Evolutionary conservation across 2,888 invertebrate species (phyloP).

Genomic region (Heteropelma amictum): DNA sequence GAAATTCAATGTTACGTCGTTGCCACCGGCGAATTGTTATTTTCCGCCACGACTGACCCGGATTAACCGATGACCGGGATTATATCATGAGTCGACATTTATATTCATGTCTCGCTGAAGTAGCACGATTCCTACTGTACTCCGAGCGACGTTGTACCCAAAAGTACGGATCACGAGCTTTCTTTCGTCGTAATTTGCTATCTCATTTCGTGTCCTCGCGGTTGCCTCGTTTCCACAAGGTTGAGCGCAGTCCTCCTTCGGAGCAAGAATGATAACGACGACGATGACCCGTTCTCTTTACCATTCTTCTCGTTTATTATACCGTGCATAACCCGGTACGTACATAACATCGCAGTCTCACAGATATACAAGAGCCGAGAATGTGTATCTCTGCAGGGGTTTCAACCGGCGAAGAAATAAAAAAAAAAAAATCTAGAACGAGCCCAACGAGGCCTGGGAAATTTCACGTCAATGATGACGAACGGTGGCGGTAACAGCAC

Average conservation of each 20-base stretch:
- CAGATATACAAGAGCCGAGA: slow-evolving; percentile 43
- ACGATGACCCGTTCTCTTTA: slow-evolving; percentile 42
- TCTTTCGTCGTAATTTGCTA: slow-evolving; percentile 32
- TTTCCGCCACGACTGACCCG: slow-evolving; percentile 15
- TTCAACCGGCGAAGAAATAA: slow-evolving; percentile 12
- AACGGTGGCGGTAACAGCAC: not conserved
- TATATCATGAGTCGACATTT: slow-evolving; percentile 18
- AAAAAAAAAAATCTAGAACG: slow-evolving; percentile 27
- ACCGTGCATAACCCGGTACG: slow-evolving; percentile 23
- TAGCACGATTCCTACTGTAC: slow-evolving; percentile 19
- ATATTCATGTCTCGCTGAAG: slow-evolving; percentile 32
- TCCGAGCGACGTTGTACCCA: slow-evolving; percentile 14
- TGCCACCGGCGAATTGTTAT: not conserved
- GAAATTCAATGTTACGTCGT: not conserved
- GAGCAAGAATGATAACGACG: slow-evolving; percentile 18
- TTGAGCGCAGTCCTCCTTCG: slow-evolving; percentile 27
- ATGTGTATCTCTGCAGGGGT: slow-evolving; percentile 25
- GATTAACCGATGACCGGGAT: slow-evolving; percentile 23
- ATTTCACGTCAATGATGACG: slow-evolving; percentile 56
- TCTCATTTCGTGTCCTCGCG: slow-evolving; percentile 4
- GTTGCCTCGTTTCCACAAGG: slow-evolving; percentile 6
- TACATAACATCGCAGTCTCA: slow-evolving; percentile 19
- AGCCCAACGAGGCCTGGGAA: slow-evolving; percentile 58
- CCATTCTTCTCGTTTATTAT: slow-evolving; percentile 37
- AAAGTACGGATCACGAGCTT: slow-evolving; percentile 27